Percentiles rank a stretch among this genome's conserved stretches.
These are phyloP conservation scores for Formica aserva DNA, from an alignment of 2,888 invertebrate species.

Conservation along the genomic window DNA sequence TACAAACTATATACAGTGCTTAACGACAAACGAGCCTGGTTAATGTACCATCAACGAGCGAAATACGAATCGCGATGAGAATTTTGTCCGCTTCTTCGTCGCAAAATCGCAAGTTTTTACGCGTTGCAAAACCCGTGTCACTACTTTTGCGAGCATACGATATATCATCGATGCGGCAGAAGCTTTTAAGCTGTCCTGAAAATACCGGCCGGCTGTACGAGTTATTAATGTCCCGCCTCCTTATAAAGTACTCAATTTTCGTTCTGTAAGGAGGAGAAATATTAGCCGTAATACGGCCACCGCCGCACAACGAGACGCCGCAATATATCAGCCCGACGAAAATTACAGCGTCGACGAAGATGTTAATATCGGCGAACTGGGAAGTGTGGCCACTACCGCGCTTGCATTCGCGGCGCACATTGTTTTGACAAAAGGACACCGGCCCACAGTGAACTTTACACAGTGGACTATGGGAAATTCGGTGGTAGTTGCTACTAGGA, in stretches of 20 bases:
- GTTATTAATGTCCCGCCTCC: conserved; percentile 80
- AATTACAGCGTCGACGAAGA: conserved; percentile 75
- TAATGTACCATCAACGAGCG: conserved; percentile 31
- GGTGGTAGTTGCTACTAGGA: not conserved
- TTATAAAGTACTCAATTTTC: conserved; percentile 82
- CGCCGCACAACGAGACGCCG: conserved; percentile 70
- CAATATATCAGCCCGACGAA: conserved; percentile 75
- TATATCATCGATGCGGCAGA: conserved; percentile 74
- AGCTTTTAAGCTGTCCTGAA: conserved; percentile 72
- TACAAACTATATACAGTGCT: not conserved
- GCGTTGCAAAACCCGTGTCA: conserved; percentile 61
- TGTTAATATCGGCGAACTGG: conserved; percentile 77
- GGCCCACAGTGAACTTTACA: conserved; percentile 63
- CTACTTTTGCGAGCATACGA: conserved; percentile 70
- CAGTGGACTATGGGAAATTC: conserved; percentile 59
- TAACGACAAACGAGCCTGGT: not conserved
- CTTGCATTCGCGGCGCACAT: conserved; percentile 53
- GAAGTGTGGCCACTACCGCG: conserved; percentile 33
- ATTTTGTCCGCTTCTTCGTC: conserved; percentile 20
- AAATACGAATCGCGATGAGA: conserved; percentile 22
- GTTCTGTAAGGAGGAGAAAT: conserved; percentile 77
- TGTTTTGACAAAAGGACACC: conserved; percentile 73
- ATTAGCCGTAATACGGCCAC: conserved; percentile 78
- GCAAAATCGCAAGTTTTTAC: conserved; percentile 26
- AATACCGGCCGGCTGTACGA: conserved; percentile 70